Conservation (phyloP, 2,888 invertebrate genomes). For the Drosophila histrio region DNA sequence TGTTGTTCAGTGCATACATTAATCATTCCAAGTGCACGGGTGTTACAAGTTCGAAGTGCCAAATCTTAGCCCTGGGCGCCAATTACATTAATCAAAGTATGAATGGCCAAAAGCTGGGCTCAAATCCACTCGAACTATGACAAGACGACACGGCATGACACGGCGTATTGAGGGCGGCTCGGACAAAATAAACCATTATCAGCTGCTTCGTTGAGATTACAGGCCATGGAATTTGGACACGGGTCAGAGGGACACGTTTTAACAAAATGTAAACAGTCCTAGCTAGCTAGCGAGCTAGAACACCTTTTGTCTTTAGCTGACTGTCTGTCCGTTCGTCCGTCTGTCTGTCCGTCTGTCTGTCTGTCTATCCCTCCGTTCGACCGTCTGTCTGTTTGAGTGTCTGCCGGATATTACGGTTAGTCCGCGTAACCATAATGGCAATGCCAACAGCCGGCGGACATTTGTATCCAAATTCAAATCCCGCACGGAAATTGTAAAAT, state of each 20-base stretch:
- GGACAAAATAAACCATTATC: conserved; percentile 63
- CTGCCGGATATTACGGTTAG: conserved; percentile 73
- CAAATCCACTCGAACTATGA: conserved; percentile 46
- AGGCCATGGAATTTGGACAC: conserved; percentile 32
- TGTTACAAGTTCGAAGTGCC: conserved; percentile 50
- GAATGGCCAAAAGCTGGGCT: conserved; percentile 40
- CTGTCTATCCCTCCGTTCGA: conserved; percentile 1
- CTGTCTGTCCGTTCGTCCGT: conserved; percentile 2
- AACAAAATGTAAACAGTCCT: conserved; percentile 71
- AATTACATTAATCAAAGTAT: conserved; percentile 73
- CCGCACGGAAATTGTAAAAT: conserved; percentile 74
- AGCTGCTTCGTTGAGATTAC: conserved; percentile 70
- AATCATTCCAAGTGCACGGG: conserved; percentile 59
- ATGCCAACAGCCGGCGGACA: conserved; percentile 68
- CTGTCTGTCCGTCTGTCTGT: conserved; percentile 7
- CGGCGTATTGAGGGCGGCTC: neutral
- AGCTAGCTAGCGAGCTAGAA: conserved; percentile 28
- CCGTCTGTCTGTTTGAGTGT: conserved; percentile 16
- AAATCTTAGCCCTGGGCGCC: conserved; percentile 49
- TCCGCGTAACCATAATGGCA: conserved; percentile 67
- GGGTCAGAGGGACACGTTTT: conserved; percentile 63
- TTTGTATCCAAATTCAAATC: conserved; percentile 32
- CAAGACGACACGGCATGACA: conserved; percentile 59
- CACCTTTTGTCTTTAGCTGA: conserved; percentile 33
- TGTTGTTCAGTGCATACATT: conserved; percentile 44